Conservation (phyloP, 2,797 vertebrate genomes). For the Tarsius wallacei region DNA sequence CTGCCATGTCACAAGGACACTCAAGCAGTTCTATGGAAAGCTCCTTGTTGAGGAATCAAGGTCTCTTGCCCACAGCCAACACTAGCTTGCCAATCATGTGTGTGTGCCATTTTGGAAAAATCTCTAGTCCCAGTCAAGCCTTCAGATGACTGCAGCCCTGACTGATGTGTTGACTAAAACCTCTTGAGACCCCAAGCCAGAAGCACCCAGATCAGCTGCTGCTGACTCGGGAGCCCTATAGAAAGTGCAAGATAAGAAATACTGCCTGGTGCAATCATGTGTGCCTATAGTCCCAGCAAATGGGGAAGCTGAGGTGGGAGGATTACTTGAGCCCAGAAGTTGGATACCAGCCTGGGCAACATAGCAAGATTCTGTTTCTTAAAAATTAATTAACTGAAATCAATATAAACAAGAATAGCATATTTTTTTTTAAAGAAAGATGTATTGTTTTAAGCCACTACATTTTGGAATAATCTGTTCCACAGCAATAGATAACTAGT, state of each 20-base stretch:
- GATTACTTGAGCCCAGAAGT: background rate
- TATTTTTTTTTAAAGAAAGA: background rate
- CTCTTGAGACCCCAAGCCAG: background rate
- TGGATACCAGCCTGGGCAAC: background rate
- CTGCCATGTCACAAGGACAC: background rate
- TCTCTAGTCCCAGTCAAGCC: background rate
- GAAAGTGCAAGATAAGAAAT: background rate
- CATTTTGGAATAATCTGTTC: background rate
- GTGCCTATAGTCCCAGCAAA: background rate
- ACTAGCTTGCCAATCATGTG: accelerated
- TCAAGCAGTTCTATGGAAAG: background rate
- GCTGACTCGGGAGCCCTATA: background rate
- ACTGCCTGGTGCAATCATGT: background rate
- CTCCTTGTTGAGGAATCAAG: accelerated
- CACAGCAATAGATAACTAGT: background rate
- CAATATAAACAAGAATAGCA: background rate
- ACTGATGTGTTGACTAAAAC: background rate
- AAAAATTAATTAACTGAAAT: background rate
- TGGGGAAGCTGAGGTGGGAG: background rate
- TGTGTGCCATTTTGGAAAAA: background rate
- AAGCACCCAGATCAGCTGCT: background rate
- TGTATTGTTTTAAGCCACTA: background rate
- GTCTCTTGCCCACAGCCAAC: background rate
- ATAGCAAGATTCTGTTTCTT: background rate
- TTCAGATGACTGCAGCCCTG: background rate